A percentile compares a stretch with the other conserved stretches of the same genome.
Evolutionary conservation across 2,888 invertebrate genomes (phyloP).

Genomic region (Macrostomum cliftonense): DNA sequence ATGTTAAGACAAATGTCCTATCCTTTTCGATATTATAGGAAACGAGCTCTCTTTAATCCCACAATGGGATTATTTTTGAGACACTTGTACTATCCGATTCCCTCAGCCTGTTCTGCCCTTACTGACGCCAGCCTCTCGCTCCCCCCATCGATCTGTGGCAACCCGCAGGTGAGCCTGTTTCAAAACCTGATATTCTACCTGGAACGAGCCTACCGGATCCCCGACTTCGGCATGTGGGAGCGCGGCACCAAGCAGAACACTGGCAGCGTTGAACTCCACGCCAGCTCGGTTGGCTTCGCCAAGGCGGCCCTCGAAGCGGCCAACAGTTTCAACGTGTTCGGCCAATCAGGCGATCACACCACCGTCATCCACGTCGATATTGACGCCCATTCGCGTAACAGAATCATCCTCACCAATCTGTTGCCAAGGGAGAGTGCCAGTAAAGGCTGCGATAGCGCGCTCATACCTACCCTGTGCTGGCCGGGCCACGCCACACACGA

Average conservation of each 20-base stretch:
- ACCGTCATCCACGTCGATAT: conserved; percentile 97
- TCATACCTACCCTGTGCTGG: conserved; percentile 80
- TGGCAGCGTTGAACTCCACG: no score
- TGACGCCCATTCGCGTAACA: conserved; percentile 91
- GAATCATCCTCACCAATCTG: conserved; percentile 10
- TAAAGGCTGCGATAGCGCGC: conserved; percentile 77
- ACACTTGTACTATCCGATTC: no score
- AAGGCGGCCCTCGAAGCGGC: conserved; percentile 94
- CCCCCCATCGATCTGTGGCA: no score
- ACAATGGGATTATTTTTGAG: no score
- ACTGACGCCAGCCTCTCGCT: no score
- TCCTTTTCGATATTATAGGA: no score
- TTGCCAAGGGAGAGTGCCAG: conserved; percentile 90
- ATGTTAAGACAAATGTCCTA: no score
- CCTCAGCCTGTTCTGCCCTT: no score
- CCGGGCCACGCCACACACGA: conserved; percentile 95
- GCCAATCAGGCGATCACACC: conserved; percentile 88
- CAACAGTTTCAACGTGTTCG: conserved; percentile 92
- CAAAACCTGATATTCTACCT: conserved; percentile 98
- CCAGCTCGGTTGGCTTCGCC: conserved; percentile 76
- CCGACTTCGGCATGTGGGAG: conserved; percentile 99
- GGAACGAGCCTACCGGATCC: conserved; percentile 83
- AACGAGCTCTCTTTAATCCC: no score
- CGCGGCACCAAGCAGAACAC: conserved; percentile 15
- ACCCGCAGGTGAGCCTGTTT: conserved; percentile 35